Base-by-base conservation (phyloP, 2,113 vertebrate species). In the Campylomormyrus numenius region DNA sequence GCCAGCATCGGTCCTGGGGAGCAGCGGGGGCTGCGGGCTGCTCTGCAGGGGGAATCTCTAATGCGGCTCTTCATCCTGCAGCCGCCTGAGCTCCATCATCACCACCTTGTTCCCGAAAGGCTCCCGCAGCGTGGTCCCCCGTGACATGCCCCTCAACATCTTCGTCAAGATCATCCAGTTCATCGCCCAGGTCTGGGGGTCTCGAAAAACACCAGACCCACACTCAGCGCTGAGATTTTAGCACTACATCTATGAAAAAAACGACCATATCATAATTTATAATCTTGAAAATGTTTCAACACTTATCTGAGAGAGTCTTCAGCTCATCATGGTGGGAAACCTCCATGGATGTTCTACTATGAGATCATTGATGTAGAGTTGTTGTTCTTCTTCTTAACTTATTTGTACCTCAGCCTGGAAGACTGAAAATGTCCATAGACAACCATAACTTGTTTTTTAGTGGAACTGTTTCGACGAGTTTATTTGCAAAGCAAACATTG, bases 81-180 rank as follows among this genome's bases (percentile, higher is more conserved):
- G 98, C 94, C 98, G 98, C 52, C 97, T 99, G 93, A 98, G 97
- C 88, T 97, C 97, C 93, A 99, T 99, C 95, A 97, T 98, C 91
- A 97, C 98, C 95, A 99, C 98, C 1, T 96, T 99, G 94, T 99
- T 99, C 94, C 98, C 98, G 52, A 99, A 99, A 95, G 98, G 98
- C 45, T 99, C 98, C 89, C 97, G 98, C 0, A 98, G 98, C 77
- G 98, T 99, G 27, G 97, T 99, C 13, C 98, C 98, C 87, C 96
- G 98, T 93, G 98, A 99, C 93, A 99, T 99, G 98, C 98, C 98
- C 45, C 96, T 99, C 13, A 99, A 99, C 92, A 99, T 99, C 92
- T 99, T 99, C 89, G 98, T 99, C 94, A 99, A 99, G 94, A 99
- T 99, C 90, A 99, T 99, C 94, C 98, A 99, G 94, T 99, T 99